Evolutionary conservation across 2,797 vertebrate genomes (phyloP).

Genomic region (Amniataba percoides): DNA sequence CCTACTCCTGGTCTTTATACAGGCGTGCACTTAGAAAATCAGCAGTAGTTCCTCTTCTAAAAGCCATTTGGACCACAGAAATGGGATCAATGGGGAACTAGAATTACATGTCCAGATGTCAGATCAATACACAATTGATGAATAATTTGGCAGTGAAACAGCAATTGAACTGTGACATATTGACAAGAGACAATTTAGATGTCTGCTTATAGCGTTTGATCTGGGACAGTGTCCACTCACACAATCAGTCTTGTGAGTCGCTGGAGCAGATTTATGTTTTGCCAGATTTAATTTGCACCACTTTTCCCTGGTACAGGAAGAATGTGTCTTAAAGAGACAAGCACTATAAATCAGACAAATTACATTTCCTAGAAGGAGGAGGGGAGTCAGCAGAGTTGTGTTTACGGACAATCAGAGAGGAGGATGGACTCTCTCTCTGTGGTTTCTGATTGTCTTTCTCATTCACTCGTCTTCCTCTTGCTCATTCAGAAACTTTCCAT

Average conservation of each 20-base stretch:
- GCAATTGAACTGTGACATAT: conserved; percentile 19
- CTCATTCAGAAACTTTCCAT: conserved; percentile 8
- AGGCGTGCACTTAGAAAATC: neutral
- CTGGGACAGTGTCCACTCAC: neutral
- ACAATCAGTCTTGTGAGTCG: neutral
- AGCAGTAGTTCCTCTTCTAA: conserved; percentile 6
- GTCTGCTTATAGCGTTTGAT: conserved; percentile 5
- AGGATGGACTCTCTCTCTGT: conserved; percentile 21
- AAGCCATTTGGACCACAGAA: conserved; percentile 6
- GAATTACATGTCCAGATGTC: conserved; percentile 50
- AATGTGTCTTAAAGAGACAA: conserved; percentile 53
- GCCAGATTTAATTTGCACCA: conserved; percentile 45
- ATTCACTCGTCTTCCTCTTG: conserved; percentile 6
- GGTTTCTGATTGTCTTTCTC: conserved; percentile 18
- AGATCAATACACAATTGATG: conserved; percentile 50
- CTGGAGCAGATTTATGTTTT: conserved; percentile 32
- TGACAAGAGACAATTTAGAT: conserved; percentile 37
- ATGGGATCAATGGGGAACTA: conserved; percentile 48
- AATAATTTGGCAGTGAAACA: conserved; percentile 43
- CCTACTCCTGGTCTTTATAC: neutral
- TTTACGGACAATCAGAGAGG: conserved; percentile 41
- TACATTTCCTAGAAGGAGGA: conserved; percentile 65
- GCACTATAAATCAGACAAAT: conserved; percentile 67
- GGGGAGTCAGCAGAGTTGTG: conserved; percentile 57
- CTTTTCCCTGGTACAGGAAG: conserved; percentile 20